Base-by-base conservation (phyloP, 2,797 vertebrate genomes). In the Epinephelus coioides region DNA sequence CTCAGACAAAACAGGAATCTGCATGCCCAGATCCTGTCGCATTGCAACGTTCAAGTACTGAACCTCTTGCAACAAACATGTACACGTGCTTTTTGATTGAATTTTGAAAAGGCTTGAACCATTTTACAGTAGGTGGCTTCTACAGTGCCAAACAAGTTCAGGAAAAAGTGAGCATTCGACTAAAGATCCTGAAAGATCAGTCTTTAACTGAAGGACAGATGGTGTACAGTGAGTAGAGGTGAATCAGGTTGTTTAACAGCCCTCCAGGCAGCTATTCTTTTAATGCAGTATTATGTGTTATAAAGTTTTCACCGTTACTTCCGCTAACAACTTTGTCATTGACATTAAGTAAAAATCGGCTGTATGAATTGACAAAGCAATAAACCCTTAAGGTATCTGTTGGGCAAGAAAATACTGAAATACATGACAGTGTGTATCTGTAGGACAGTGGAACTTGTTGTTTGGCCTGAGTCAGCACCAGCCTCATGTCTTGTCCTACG, bases 381-480 rank as follows among this genome's bases (percentile, higher is more conserved):
- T 19, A 19, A 63, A 60, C 17, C 3, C 2, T 14, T 46, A 38
- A 54, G 69, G 15, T 18, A 56, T 3, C 12, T 2, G 8, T 49
- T 6, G 34, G 21, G 21, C 40, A 14, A 10, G 27, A 14, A 63
- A 53, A 17, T n/a, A 25, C 46, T 51, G 14, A 38, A 43, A 60
- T 25, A 0, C 53, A 14, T 73, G 60, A 51, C 65, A 1, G 46
- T 61, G 44, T 65, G 34, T 0, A 34, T 77, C 77, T 23, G 56
- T 30, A 15, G 68, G 65, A 47, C 54, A 40, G 25, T 23, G 30
- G 23, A 72, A 61, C 54, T 59, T 53, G 15, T 44, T 56, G 54
- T 72, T 15, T 19, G 49, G 21, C 71, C 75, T 92, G 89, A 93
- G 72, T 94, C 92, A 89, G 88, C 88, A 91, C 1, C 66, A 6